Base-by-base conservation (phyloP, 2,113 vertebrate species). In the Otis tarda region DNA sequence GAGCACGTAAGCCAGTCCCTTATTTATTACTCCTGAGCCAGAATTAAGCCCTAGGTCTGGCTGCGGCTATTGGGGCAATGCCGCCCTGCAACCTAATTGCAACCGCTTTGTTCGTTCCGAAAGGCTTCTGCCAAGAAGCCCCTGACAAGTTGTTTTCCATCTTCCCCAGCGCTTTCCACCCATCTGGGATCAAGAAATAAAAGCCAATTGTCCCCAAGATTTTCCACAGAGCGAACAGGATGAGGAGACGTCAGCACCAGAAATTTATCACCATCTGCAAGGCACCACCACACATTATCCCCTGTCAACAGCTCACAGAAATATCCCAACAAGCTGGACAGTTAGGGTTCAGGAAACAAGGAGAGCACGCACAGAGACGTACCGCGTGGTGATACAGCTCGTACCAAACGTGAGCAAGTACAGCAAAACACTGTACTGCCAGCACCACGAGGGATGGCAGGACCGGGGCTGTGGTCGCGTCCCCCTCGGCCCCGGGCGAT, bases 401-500 rank as follows among this genome's bases (percentile, higher is more conserved):
- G 7, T 3, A 10, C 28, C 80, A 20, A 55, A 37, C 17, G 11
- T 0, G 6, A 90, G 19, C 39, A 6, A 31, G 49, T 24, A 41
- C 52, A 50, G 63, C 49, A 22, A 4, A 83, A 56, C 2, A 10
- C 23, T 15, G 67, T 1, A 3, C 39, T 12, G 59, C 1, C 45
- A 39, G 74, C 78, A 14, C n/a, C 88, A 9, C 0, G 0, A n/a
- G 76, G 63, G 71, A 45, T 47, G 10, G 59, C 35, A 24, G 78
- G 35, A 16, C 0, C 2, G 5, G 39, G 59, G 35, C 39, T 23
- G 64, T 2, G 12, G 50, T 11, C 15, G 0, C 50, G 70, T 2
- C 43, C n/a, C 27, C 22, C 49, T 41, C 1, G 0, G 74, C n/a
- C 43, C 5, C 0, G 0, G 64, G 52, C 0, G 19, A 76, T 8